These are phyloP conservation scores for Bursaphelenchus mucronatus DNA, from an alignment of 1,140 invertebrate species.

Conservation along the genomic window DNA sequence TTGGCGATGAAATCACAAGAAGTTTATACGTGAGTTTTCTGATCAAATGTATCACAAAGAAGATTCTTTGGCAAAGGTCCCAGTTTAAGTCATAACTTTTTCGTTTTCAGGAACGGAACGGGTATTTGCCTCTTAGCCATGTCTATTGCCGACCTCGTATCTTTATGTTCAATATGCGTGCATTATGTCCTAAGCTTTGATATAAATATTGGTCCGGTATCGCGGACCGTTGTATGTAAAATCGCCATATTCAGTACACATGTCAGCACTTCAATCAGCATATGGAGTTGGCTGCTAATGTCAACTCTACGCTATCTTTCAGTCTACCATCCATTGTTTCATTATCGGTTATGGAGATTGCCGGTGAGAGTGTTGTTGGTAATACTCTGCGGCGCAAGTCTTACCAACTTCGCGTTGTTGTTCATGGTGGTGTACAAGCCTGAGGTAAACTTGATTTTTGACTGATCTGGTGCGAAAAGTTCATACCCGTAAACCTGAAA, in stretches of 20 bases:
- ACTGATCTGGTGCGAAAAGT: neutral
- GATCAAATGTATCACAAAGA: neutral
- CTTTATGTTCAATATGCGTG: constrained; percentile 34
- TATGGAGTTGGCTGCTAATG: constrained; percentile 43
- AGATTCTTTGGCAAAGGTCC: neutral
- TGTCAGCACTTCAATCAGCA: constrained; percentile 32
- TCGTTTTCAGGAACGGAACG: constrained; percentile 34
- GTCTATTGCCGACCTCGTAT: constrained; percentile 46
- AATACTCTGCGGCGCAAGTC: constrained; percentile 17
- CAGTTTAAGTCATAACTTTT: neutral
- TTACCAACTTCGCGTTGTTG: constrained; percentile 36
- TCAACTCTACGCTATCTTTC: constrained; percentile 36
- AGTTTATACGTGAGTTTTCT: constrained; percentile 5
- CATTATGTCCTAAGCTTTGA: constrained; percentile 34
- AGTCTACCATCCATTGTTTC: constrained; percentile 41
- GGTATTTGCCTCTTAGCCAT: constrained; percentile 38
- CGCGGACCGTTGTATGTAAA: constrained; percentile 23
- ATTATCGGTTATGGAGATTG: constrained; percentile 39
- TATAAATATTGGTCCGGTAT: constrained; percentile 7
- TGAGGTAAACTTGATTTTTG: constrained; percentile 2
- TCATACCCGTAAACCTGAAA: neutral
- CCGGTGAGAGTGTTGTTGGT: constrained; percentile 32
- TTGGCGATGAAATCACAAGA: constrained; percentile 13
- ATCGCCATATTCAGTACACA: constrained; percentile 24
- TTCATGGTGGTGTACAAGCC: constrained; percentile 26